Evolutionary conservation across 2,113 vertebrate species (phyloP).

Genomic region (Sturnus vulgaris): DNA sequence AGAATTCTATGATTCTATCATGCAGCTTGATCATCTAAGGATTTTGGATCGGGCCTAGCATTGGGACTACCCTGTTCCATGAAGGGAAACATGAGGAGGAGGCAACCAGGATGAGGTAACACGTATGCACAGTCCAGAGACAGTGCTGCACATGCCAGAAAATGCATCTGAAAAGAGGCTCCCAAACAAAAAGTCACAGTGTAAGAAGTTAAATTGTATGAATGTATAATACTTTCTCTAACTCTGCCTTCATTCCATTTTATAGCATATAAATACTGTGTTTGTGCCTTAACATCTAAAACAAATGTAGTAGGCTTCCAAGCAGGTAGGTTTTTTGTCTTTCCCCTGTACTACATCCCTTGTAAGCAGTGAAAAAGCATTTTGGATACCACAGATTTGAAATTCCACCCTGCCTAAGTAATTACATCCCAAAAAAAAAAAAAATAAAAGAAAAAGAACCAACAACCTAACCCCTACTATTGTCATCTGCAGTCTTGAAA

Average conservation of each 20-base stretch:
- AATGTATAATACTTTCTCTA: not conserved
- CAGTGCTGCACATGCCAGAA: not conserved
- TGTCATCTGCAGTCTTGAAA: not conserved
- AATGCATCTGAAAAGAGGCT: not conserved
- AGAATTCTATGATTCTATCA: not conserved
- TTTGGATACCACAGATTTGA: not conserved
- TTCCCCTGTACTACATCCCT: not conserved
- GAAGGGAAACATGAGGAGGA: not conserved
- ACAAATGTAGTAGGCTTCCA: not conserved
- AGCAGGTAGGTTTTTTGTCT: not conserved
- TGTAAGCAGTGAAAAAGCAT: not conserved
- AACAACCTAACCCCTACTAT: not conserved
- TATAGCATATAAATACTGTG: not conserved
- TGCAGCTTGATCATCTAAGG: not conserved
- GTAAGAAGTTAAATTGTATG: not conserved
- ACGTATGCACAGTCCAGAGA: not conserved
- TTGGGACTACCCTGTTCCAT: not conserved
- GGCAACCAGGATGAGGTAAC: not conserved
- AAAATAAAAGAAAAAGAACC: not conserved
- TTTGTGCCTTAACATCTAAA: not conserved
- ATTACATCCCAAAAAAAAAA: not conserved
- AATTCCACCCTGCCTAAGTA: not conserved
- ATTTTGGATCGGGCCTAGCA: not conserved
- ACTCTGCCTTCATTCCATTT: not conserved
- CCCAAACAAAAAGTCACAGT: not conserved